Conservation (phyloP, 37 sponge, comb jelly and placozoan genomes). For the Lycopodina hypogea region DNA sequence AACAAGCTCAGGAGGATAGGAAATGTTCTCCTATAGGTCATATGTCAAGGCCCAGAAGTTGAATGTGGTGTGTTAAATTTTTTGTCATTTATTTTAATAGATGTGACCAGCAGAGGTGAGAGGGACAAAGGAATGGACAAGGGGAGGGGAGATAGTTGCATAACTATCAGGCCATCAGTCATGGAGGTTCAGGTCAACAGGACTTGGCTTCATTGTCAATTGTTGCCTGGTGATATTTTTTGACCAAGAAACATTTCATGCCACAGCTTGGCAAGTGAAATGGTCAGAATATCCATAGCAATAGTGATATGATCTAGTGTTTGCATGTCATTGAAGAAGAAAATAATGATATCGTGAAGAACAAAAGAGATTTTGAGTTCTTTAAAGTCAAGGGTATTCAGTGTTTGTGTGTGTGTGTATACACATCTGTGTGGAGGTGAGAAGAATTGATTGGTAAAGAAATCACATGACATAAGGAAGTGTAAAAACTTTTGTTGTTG, state of each 20-base stretch:
- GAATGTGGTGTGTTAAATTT: not conserved
- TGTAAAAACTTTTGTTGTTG: too few species aligned
- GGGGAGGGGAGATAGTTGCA: not conserved
- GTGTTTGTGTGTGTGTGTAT: too few species aligned
- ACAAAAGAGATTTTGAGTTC: not conserved
- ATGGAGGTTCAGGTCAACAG: constrained; percentile 8
- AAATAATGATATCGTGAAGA: constrained; percentile 4
- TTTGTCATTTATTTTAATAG: not conserved
- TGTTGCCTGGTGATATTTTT: not conserved
- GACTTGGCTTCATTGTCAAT: not conserved
- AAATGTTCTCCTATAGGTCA: not conserved
- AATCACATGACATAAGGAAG: too few species aligned
- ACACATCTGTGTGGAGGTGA: too few species aligned
- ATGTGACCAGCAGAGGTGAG: constrained; percentile 13
- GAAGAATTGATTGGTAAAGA: too few species aligned
- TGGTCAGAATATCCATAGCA: constrained; percentile 3
- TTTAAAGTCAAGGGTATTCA: not conserved
- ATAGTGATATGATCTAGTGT: constrained; percentile 1
- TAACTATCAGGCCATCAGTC: not conserved
- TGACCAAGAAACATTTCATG: not conserved
- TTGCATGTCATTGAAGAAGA: not conserved
- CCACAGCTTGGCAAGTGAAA: constrained; percentile 13
- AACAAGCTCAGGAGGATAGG: constrained; percentile 3
- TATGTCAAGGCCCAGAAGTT: constrained; percentile 31
- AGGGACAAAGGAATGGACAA: not conserved